phyloP scores from a whole-genome alignment of 1,140 invertebrate species.

The Cotesia typhae region DNA sequence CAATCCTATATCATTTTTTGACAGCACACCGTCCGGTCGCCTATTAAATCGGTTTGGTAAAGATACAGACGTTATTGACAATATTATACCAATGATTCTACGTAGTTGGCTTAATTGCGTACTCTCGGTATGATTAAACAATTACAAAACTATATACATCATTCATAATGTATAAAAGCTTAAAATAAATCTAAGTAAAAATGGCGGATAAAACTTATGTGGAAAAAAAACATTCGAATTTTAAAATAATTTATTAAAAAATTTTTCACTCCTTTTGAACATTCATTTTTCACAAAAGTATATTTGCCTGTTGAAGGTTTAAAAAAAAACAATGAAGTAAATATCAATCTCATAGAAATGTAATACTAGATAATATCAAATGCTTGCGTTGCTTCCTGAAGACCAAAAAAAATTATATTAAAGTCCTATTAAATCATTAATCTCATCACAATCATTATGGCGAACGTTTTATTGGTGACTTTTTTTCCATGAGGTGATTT shows the following conservation, averaged over 20 bases:
- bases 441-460: conserved; percentile 1
- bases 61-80: conserved; percentile 76
- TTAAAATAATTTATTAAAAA: neutral
- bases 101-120: conserved; percentile 61
- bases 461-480: neutral
- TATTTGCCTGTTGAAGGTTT: neutral
- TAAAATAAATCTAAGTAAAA: no score
- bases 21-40: conserved; percentile 76
- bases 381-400: conserved; percentile 16
- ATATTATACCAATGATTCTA: conserved; percentile 59
- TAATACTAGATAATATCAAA: neutral
- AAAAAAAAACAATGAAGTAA: no score
- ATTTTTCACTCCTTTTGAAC: neutral
- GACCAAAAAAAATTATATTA: neutral
- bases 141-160: neutral
- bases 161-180: no score
- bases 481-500: no score
- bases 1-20: conserved; percentile 79
- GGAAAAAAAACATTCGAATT: neutral
- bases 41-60: conserved; percentile 79
- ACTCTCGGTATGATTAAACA: conserved; percentile 62
- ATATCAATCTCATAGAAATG: neutral
- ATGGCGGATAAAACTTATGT: neutral
- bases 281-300: neutral
- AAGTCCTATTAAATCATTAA: neutral